These are phyloP conservation scores for Microcaecilia unicolor DNA, from an alignment of 2,797 vertebrate genomes.

Conservation along the genomic window DNA sequence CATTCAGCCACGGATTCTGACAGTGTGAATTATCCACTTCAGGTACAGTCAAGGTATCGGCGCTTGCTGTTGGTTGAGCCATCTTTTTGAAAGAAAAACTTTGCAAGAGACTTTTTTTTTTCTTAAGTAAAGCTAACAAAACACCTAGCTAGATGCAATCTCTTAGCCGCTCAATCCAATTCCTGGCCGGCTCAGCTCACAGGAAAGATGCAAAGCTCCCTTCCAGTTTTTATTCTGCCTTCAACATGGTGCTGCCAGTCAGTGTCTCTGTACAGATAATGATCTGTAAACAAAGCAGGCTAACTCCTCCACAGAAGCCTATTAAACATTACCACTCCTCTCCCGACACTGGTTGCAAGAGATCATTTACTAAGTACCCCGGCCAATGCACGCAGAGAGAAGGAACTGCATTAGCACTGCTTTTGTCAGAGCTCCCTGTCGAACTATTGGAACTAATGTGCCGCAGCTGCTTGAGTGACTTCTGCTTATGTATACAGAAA, in stretches of 20 bases:
- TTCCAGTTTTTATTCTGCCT: constrained; percentile 50
- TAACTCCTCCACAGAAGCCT: constrained; percentile 38
- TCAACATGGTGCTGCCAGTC: constrained; percentile 57
- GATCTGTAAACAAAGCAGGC: constrained; percentile 45
- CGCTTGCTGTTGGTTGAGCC: constrained; percentile 79
- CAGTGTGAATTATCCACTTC: constrained; percentile 69
- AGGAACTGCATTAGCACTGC: constrained; percentile 23
- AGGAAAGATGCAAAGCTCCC: constrained; percentile 11
- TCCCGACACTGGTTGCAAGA: constrained; percentile 33
- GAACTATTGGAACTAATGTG: constrained; percentile 56
- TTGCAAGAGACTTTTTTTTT: constrained; percentile 5
- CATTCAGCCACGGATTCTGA: constrained; percentile 79
- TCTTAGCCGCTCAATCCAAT: constrained; percentile 7
- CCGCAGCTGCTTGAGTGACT: constrained; percentile 53
- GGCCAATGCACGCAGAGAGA: constrained; percentile 35
- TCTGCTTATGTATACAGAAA: constrained; percentile 49
- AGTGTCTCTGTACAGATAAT: constrained; percentile 39
- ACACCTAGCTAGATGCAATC: neutral
- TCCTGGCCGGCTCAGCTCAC: constrained; percentile 5
- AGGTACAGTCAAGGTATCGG: constrained; percentile 78
- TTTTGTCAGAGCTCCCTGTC: constrained; percentile 42
- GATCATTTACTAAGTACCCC: constrained; percentile 39
- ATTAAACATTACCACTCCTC: constrained; percentile 48
- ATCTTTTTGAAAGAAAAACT: constrained; percentile 59
- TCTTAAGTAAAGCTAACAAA: constrained; percentile 2